Percentiles rank a stretch among this genome's conserved stretches.
Conservation (phyloP, 2,797 vertebrate species). For the Thunnus albacares region DNA sequence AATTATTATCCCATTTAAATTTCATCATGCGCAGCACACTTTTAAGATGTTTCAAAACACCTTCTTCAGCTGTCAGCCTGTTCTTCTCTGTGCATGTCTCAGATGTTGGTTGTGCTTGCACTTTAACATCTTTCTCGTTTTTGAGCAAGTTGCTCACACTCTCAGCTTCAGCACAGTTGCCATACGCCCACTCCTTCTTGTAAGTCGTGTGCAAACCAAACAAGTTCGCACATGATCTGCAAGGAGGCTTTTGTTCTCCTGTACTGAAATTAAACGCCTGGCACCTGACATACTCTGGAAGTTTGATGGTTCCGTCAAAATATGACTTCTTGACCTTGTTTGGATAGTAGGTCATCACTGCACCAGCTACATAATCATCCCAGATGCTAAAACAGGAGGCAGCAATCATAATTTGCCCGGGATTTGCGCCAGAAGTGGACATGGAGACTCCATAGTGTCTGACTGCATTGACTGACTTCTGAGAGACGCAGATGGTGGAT, state of each 20-base stretch:
- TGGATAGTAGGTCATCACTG: constrained; percentile 46
- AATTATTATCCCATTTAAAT: rapidly evolving
- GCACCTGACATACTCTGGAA: background rate
- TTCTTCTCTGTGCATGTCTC: rapidly evolving
- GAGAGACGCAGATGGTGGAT: constrained; percentile 39
- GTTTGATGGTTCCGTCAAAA: constrained; percentile 48
- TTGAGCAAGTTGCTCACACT: constrained; percentile 60
- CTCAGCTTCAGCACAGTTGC: constrained; percentile 60
- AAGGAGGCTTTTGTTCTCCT: rapidly evolving
- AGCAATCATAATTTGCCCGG: background rate
- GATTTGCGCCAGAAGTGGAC: background rate
- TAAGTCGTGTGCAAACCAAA: constrained; percentile 40
- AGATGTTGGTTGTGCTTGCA: rapidly evolving
- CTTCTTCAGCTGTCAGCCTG: rapidly evolving
- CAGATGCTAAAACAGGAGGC: constrained; percentile 22
- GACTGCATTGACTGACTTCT: background rate
- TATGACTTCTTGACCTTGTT: rapidly evolving
- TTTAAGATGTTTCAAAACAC: rapidly evolving
- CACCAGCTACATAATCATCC: constrained; percentile 39
- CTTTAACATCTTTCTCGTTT: rapidly evolving
- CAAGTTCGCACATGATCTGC: constrained; percentile 31
- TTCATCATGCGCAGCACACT: rapidly evolving
- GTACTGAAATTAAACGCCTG: rapidly evolving
- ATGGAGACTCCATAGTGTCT: constrained; percentile 58
- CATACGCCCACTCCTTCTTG: background rate